phyloP scores from a whole-genome alignment of 2,888 invertebrate species.

The Adelognathus sp. region DNA sequence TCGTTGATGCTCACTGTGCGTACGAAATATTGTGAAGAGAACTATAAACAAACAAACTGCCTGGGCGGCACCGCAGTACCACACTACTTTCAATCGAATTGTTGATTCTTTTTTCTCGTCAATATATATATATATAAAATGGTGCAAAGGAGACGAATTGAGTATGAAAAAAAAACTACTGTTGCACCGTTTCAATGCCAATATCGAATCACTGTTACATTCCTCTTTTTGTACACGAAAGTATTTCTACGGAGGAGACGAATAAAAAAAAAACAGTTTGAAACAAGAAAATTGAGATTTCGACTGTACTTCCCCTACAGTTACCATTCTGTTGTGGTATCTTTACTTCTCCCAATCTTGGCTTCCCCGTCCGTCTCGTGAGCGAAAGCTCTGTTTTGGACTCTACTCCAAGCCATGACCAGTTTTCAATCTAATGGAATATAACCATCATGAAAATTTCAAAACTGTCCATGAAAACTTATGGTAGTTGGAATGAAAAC shows the following conservation, averaged over 20 bases:
- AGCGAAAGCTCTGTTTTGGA: too few relatives aligned
- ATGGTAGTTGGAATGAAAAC: too few relatives aligned
- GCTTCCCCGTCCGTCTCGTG: too few relatives aligned
- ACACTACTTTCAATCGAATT: constrained; percentile 35
- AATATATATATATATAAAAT: constrained; percentile 12
- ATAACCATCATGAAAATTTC: too few relatives aligned
- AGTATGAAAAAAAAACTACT: constrained; percentile 30
- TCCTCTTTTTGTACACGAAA: constrained; percentile 65
- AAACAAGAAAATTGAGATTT: constrained; percentile 25
- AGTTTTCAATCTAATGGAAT: too few relatives aligned
- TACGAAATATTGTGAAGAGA: constrained; percentile 5
- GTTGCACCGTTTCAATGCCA: constrained; percentile 48
- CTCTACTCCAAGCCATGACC: too few relatives aligned
- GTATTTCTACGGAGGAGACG: constrained; percentile 59
- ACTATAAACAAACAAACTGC: constrained; percentile 46
- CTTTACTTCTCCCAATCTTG: too few relatives aligned
- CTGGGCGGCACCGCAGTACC: constrained; percentile 23
- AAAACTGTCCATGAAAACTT: too few relatives aligned
- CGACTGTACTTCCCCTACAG: too few relatives aligned
- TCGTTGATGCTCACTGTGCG: constrained; percentile 47
- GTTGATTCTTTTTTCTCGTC: constrained; percentile 36
- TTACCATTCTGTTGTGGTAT: too few relatives aligned
- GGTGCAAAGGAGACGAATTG: constrained; percentile 17
- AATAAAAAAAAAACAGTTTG: constrained; percentile 49
- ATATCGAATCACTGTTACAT: constrained; percentile 63